Base-by-base conservation (phyloP, 2,113 vertebrate species). In the Grammomys dolichurus region DNA sequence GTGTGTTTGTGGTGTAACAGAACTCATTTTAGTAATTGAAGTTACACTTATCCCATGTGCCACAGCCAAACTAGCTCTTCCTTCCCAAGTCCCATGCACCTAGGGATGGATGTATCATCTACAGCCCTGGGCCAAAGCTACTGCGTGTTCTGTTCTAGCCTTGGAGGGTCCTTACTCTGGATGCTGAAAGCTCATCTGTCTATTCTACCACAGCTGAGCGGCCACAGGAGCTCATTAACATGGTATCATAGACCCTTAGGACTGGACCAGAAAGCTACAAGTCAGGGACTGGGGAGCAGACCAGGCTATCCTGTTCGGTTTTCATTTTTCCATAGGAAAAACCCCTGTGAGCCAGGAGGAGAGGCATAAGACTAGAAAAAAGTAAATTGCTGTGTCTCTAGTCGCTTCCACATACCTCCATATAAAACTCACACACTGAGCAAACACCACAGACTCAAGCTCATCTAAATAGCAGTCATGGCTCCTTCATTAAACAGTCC, bases 301-400 rank as follows among this genome's bases (percentile, higher is more conserved):
- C 58, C 7, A 69, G 86, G 40, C 40, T 84, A 88, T 88, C 75
- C 72, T 58, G 26, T 13, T 51, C 72, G 89, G 51, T 72, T 78
- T 90, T 77, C 81, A 31, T 40, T 95, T 84, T 93, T 91, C 76
- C 13, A 12, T 16, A 54, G 20, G 60, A 90, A 75, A 24, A 67
- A 81, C n/a, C 8, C 19, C 20, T 26, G 31, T 22, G 86, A 90
- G 76, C 16, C 1, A 20, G 65, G 26, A 89, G 43, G 31, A 77
- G 19, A 87, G 54, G 19, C 11, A 24, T 36, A 13, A 4, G 13
- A 82, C 81, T 5, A 43, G 28, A 60, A 82, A 72, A 90, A 85
- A 20, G 6, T 7, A 7, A 89, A 84, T 17, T 36, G 12, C 5
- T 86, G 17, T 0, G 1, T 10, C 56, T 87, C 65, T 36, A 0